Percentiles rank a stretch among this genome's conserved stretches.
These are phyloP conservation scores for Xerus inauris DNA, from an alignment of 2,113 vertebrate species.

Conservation along the genomic window DNA sequence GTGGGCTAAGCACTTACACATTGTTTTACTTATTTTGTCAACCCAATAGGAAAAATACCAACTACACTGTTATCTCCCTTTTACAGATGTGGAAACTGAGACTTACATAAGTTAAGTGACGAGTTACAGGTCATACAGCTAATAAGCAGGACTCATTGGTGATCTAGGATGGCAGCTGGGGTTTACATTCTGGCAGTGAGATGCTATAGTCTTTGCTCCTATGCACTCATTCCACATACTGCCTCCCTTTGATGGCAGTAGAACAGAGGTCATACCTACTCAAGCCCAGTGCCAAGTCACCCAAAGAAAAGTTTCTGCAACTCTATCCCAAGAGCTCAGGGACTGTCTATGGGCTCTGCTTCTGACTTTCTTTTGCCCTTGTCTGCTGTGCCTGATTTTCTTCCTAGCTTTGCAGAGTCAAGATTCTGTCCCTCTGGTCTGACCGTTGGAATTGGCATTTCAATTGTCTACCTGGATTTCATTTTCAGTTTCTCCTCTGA, in stretches of 20 bases:
- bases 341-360: background rate
- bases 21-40: constrained; percentile 19
- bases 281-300: background rate
- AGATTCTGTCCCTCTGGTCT: background rate
- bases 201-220: background rate
- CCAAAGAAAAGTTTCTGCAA: background rate
- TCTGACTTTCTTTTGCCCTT: background rate
- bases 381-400: background rate
- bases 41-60: background rate
- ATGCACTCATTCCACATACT: background rate
- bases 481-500: constrained; percentile 14
- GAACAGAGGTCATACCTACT: background rate
- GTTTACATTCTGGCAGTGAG: background rate
- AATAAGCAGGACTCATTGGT: background rate
- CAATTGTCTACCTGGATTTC: constrained; percentile 16
- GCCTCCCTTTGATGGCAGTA: background rate
- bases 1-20: background rate
- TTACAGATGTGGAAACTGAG: constrained; percentile 21
- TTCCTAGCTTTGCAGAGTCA: background rate
- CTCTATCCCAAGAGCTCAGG: background rate
- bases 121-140: background rate
- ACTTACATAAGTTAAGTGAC: background rate
- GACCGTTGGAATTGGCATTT: background rate
- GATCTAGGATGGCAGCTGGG: background rate
- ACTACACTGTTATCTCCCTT: constrained; percentile 17